Conservation (phyloP, 2,888 invertebrate species). For the Phalera bucephala region DNA sequence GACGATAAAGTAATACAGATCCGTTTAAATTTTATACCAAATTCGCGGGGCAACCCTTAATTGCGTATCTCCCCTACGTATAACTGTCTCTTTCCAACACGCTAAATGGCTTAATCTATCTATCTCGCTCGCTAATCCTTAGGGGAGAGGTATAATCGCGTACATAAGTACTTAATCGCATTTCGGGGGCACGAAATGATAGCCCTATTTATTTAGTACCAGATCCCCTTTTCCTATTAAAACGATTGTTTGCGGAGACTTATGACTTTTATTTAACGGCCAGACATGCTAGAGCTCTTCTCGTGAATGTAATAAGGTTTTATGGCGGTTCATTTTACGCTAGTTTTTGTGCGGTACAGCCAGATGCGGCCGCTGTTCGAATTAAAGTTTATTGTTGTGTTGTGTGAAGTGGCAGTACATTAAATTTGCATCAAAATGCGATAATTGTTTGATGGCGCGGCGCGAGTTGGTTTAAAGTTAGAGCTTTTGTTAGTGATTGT, state of each 20-base stretch:
- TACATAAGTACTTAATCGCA: slow-evolving; percentile 82
- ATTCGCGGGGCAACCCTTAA: slow-evolving; percentile 75
- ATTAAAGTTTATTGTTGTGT: slow-evolving; percentile 63
- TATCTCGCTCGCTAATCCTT: slow-evolving; percentile 54
- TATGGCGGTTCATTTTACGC: slow-evolving; percentile 42
- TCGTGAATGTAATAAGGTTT: slow-evolving; percentile 27
- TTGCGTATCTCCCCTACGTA: slow-evolving; percentile 70
- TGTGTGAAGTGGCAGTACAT: slow-evolving; percentile 46
- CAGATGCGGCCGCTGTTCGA: slow-evolving; percentile 35
- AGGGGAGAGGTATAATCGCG: slow-evolving; percentile 69
- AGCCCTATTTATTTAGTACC: slow-evolving; percentile 75
- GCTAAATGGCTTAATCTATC: slow-evolving; percentile 21
- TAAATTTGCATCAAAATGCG: slow-evolving; percentile 72
- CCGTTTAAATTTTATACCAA: slow-evolving; percentile 79
- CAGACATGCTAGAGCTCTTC: slow-evolving; percentile 44
- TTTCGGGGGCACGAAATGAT: slow-evolving; percentile 67
- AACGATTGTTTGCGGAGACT: slow-evolving; percentile 71
- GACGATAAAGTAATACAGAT: slow-evolving; percentile 82
- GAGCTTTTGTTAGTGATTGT: slow-evolving; percentile 9
- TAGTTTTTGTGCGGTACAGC: slow-evolving; percentile 35
- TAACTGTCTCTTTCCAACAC: slow-evolving; percentile 43
- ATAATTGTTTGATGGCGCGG: slow-evolving; percentile 67
- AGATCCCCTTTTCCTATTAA: slow-evolving; percentile 65
- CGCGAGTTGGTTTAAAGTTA: slow-evolving; percentile 17
- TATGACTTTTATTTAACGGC: slow-evolving; percentile 60